Evolutionary conservation across 2,113 vertebrate species (phyloP), one percentile per base, ranked within the genome.

Genomic region (Trogon surrucura): DNA sequence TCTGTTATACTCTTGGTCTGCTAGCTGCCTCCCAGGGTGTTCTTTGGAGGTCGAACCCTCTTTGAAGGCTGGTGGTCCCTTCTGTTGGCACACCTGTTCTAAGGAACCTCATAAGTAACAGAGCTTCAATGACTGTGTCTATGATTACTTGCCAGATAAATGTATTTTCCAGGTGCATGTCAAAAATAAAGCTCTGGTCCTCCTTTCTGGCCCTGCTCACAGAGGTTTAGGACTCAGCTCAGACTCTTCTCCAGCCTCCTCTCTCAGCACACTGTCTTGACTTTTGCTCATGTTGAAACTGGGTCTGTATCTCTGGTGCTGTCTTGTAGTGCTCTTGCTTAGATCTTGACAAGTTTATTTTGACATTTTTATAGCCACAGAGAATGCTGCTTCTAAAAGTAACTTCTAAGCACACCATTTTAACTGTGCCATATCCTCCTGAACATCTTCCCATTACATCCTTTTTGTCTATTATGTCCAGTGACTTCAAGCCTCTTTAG

Each of bases 281-380:
- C 22, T 62, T 80, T 9, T 44, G 23, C n/a, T 85, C 4, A 2
- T 21, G 36, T 23, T 78, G 30, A 38, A 88, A 21, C 9, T 10
- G 34, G 7, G 4, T 30, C 16, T 41, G 21, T 7, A 11, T 19
- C 32, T 2, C 0, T 0, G 0, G 19, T 36, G 48, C 29, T 44
- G 29, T 17, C 62, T 78, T 65, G 47, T 47, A 36, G 11, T 19
- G 32, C 41, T 61, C 34, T 72, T 53, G 13, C 58, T 83, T n/a
- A 69, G 53, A 81, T 12, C 18, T 53, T 36, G 29, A 11, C 23
- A 77, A 17, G 53, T 44, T 36, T 34, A 6, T 58, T 85, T 88
- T 81, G 16, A 29, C 12, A 1, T 58, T 85, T 80, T 73, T 36
- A n/a, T 30, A 34, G 6, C 26, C 44, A 75, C 9, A 32, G 67